Base-by-base conservation (phyloP, 2,797 vertebrate species). In the Zalophus californianus region DNA sequence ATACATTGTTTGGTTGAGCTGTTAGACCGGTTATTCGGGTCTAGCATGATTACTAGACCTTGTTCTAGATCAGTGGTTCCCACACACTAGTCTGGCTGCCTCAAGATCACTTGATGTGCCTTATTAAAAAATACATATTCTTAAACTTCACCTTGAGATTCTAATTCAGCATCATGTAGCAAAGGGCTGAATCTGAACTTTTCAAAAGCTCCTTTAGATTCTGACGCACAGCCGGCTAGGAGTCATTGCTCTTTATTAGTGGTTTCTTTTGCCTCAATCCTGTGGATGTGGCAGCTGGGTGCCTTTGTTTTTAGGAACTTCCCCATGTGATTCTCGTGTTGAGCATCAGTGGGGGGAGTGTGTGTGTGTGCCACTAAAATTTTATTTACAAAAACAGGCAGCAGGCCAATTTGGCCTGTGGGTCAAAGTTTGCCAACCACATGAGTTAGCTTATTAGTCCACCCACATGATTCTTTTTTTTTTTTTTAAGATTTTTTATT, bases 281-380 rank as follows among this genome's bases (percentile, higher is more conserved):
- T 95, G 16, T 91, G 35, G 16, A 56, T 25, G 16, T 83, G 38
- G 41, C 29, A 92, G 38, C 58, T 54, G 52, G 21, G 52, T 1
- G n/a, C 62, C 15, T 94, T 56, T 94, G 83, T 62, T 97, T 95
- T 92, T 86, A 83, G 54, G 68, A 84, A 52, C 48, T 90, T 95
- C n/a, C 79, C 27, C 29, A 10, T 75, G 35, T 90, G 41, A 91
- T 54, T 56, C 35, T 66, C 23, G 64, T 70, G 16, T 79, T 85
- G 27, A 70, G 0, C 62, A 62, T 86, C 66, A 60, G 18, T 86
- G 23, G 70, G 29, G n/a, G 41, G 38, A 13, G 32, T 50, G 35
- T 18, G 10, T n/a, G 20, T 84, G 44, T 78, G 14, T 86, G 73
- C 68, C n/a, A 88, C 20, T 89, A 66, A 92, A 80, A 95, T 50